A percentile compares a stretch with the other conserved stretches of the same genome.
Conservation (phyloP, 1,140 invertebrate genomes). For the Pseudobourletiella spinata region DNA sequence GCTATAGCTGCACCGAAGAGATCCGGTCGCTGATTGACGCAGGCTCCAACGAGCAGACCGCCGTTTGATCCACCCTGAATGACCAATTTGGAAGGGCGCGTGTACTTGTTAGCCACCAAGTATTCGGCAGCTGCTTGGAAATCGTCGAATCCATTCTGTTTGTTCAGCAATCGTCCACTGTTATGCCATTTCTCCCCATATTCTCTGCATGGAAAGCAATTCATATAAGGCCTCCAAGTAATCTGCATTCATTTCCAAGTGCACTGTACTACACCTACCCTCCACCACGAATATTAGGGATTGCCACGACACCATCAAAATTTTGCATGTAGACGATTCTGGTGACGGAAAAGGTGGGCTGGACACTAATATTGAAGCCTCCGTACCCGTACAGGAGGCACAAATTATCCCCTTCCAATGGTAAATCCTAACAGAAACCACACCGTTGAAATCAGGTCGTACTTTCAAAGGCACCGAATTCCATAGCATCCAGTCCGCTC, state of each 20-base stretch:
- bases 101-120: slow-evolving; percentile 74
- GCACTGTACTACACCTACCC: slow-evolving; percentile 52
- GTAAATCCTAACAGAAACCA: slow-evolving; percentile 8
- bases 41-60: slow-evolving; percentile 84
- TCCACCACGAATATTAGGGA: slow-evolving; percentile 92
- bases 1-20: slow-evolving; percentile 83
- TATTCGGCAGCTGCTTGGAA: slow-evolving; percentile 89
- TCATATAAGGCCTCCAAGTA: too few relatives aligned
- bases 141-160: slow-evolving; percentile 97
- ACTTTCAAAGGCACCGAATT: too few relatives aligned
- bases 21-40: slow-evolving; percentile 89
- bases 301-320: slow-evolving; percentile 76
- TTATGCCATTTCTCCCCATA: slow-evolving; percentile 98
- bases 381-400: slow-evolving; percentile 93
- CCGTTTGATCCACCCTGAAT: slow-evolving; percentile 96
- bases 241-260: neutral
- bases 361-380: slow-evolving; percentile 88
- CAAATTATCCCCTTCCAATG: slow-evolving; percentile 58
- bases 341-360: slow-evolving; percentile 72
- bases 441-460: neutral
- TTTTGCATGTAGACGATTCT: slow-evolving; percentile 82
- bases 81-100: slow-evolving; percentile 59
- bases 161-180: slow-evolving; percentile 77
- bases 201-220: slow-evolving; percentile 53
- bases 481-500: too few relatives aligned